These are phyloP conservation scores for Drosophila sp. DNA, from an alignment of 1,140 invertebrate genomes.

Conservation along the genomic window DNA sequence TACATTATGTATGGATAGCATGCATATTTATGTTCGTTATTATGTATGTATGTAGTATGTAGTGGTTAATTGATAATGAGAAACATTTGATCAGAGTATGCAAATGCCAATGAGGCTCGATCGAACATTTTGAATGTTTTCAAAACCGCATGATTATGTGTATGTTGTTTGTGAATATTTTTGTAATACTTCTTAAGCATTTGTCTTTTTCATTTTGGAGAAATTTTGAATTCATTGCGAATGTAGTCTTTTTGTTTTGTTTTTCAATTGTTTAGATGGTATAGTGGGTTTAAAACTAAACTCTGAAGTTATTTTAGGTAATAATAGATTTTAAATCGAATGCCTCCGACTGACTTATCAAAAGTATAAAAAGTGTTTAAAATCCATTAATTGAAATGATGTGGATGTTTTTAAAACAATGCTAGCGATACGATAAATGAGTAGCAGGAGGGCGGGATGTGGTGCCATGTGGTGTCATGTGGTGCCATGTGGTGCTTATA, in stretches of 20 bases:
- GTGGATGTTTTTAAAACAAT: slow-evolving; percentile 39
- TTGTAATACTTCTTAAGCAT: slow-evolving; percentile 82
- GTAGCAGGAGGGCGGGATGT: slow-evolving; percentile 7
- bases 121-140: slow-evolving; percentile 76
- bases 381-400: slow-evolving; percentile 68
- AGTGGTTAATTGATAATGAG: slow-evolving; percentile 47
- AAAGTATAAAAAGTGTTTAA: slow-evolving; percentile 83
- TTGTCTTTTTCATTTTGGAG: slow-evolving; percentile 75
- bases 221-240: slow-evolving; percentile 80
- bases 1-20: slow-evolving; percentile 38
- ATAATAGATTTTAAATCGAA: slow-evolving; percentile 82
- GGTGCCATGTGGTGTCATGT: no score
- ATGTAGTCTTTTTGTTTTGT: slow-evolving; percentile 66
- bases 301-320: slow-evolving; percentile 63
- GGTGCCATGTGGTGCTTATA: not conserved
- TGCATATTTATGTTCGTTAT: slow-evolving; percentile 25
- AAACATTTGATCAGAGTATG: slow-evolving; percentile 68
- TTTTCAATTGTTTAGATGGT: slow-evolving; percentile 16
- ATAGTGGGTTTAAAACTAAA: slow-evolving; percentile 71
- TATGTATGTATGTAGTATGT: slow-evolving; percentile 21
- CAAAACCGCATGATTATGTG: slow-evolving; percentile 80
- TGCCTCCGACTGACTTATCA: slow-evolving; percentile 80
- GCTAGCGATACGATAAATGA: slow-evolving; percentile 17
- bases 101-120: slow-evolving; percentile 76
- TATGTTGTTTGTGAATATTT: slow-evolving; percentile 65